Base-by-base conservation (phyloP, 2,797 vertebrate species). In the Craterocephalus amniculus region DNA sequence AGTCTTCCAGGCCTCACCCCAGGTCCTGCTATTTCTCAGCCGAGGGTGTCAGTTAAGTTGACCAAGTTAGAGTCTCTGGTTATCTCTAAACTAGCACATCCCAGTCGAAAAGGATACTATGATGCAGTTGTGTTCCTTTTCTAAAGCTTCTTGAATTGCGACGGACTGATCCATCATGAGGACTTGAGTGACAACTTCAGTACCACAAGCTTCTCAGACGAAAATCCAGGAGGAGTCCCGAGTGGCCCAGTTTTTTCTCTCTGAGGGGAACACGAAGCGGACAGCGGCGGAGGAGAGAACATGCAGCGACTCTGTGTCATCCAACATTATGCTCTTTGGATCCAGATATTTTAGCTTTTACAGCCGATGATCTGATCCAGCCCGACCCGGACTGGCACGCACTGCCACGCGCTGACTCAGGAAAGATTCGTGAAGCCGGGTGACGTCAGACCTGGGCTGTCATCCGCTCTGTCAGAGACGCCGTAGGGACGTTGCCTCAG, bases 161-260 rank as follows among this genome's bases (percentile, higher is more conserved):
- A 95, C 92, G 24, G 97, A 98, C 83, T 97, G 96, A 88, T 99
- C 97, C 97, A 99, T 98, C 3, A 58, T 45, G 63, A 56, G n/a
- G 49, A 66, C 59, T 63, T 34, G 40, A 18, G 48, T 36, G 66
- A 31, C 75, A 85, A 54, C 35, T 76, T 62, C 36, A 45, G 24
- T 43, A 56, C 56, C 54, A 38, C 45, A 49, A 45, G 40, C 26
- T 43, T 32, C 11, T 32, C 22, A 8, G n/a, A 12, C 40, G 18
- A 27, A 35, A 56, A 70, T 68, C 22, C 32, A 58, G 35, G 8
- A 59, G 58, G 59, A 65, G 24, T 51, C 56, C 57, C n/a, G 1
- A 29, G 24, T 2, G 26, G 26, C 18, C 22, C 63, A 38, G 51
- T 74, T 74, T 69, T 55, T 72, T 38, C 43, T 65, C 29, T 34